A percentile compares a stretch with the other conserved stretches of the same genome.
phyloP scores from a whole-genome alignment of 2,888 invertebrate genomes.

The Hyposoter dolosus region DNA sequence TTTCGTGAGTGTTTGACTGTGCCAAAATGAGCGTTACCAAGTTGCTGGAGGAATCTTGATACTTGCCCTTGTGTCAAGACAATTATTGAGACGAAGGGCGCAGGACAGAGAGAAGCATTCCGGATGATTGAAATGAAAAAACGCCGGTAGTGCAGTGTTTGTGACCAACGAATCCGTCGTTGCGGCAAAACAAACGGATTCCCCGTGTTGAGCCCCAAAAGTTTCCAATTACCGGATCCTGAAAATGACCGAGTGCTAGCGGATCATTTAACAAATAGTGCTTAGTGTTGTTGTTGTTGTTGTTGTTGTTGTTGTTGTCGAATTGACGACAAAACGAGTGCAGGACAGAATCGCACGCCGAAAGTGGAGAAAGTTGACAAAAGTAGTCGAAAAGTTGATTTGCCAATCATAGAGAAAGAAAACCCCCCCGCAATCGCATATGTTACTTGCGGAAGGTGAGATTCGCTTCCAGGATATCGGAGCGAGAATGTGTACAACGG shows the following conservation, averaged over 20 bases:
- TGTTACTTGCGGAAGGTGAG: conserved; percentile 66
- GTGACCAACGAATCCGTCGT: conserved; percentile 1
- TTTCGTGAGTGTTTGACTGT: conserved; percentile 43
- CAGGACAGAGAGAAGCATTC: not conserved
- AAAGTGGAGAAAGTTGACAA: not conserved
- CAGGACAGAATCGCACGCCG: not conserved
- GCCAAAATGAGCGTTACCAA: conserved; percentile 17
- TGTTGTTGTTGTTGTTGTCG: not conserved
- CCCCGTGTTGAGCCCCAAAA: not conserved
- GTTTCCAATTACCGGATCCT: not conserved
- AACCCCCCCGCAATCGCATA: conserved; percentile 38
- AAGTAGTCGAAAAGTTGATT: not conserved
- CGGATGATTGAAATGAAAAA: conserved; percentile 56
- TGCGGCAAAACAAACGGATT: conserved; percentile 5
- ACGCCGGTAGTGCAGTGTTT: conserved; percentile 64
- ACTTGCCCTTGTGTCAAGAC: conserved; percentile 19
- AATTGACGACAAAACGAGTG: not conserved
- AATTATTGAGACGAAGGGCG: not conserved
- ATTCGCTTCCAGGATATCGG: conserved; percentile 70
- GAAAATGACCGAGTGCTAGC: conserved; percentile 13
- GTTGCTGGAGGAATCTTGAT: conserved; percentile 29
- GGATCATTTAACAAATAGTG: not conserved
- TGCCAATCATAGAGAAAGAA: conserved; percentile 6
- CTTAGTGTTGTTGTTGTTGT: not conserved
- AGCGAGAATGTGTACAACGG: conserved; percentile 82